phyloP scores from a whole-genome alignment of 1,140 invertebrate species.

The Lordiphosa mommai region DNA sequence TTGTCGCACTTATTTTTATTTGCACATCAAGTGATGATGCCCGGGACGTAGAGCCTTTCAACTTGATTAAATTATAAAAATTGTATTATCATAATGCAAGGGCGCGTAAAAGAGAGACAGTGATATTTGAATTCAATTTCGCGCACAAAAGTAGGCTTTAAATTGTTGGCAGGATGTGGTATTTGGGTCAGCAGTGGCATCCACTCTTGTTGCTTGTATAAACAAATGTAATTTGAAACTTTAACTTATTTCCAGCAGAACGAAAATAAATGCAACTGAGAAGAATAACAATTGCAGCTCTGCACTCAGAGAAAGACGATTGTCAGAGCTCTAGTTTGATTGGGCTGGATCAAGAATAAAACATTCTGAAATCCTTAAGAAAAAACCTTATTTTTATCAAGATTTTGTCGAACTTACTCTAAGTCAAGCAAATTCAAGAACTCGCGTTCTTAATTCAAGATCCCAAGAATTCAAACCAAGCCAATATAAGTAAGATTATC shows the following conservation, averaged over 20 bases:
- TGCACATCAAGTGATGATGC: slow-evolving; percentile 47
- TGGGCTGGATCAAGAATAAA: too few relatives aligned
- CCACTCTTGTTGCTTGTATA: slow-evolving; percentile 34
- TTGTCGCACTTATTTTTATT: slow-evolving; percentile 75
- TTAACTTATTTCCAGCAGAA: slow-evolving; percentile 29
- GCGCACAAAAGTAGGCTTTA: slow-evolving; percentile 35
- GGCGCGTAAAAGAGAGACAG: slow-evolving; percentile 3
- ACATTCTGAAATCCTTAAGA: too few relatives aligned
- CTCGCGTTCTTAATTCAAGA: too few relatives aligned
- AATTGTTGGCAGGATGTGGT: slow-evolving; percentile 15
- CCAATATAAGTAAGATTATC: too few relatives aligned
- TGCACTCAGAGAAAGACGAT: too few relatives aligned
- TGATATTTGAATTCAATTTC: slow-evolving; percentile 16
- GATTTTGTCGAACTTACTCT: too few relatives aligned
- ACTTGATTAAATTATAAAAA: slow-evolving; percentile 76
- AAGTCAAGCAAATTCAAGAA: too few relatives aligned
- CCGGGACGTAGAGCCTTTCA: slow-evolving; percentile 32
- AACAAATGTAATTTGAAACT: slow-evolving; percentile 73
- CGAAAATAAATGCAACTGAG: slow-evolving; percentile 29
- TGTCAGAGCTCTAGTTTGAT: too few relatives aligned
- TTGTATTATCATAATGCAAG: slow-evolving; percentile 58
- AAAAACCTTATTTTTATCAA: too few relatives aligned
- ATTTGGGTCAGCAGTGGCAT: slow-evolving; percentile 68
- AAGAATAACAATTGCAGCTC: not conserved
- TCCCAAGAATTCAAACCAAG: too few relatives aligned